Evolutionary conservation across 2,888 invertebrate genomes (phyloP).

Genomic region (Vannuccia rotundouncinata): DNA sequence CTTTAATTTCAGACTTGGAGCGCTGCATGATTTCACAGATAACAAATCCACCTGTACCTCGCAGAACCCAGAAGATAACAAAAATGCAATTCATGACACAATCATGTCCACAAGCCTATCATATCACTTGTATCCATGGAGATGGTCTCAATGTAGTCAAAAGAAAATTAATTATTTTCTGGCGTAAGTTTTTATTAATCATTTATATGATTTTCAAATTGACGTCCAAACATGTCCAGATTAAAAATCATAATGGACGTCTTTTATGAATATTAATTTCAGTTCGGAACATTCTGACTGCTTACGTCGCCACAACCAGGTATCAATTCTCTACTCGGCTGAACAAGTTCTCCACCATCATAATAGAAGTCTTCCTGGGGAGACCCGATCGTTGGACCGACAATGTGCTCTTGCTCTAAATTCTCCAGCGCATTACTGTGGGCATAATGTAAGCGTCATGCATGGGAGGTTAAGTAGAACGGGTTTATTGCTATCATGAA

Average conservation of each 20-base stretch:
- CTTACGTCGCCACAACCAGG: neutral
- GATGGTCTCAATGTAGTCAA: slow-evolving; percentile 36
- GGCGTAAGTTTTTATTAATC: slow-evolving; percentile 36
- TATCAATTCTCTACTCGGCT: slow-evolving; percentile 22
- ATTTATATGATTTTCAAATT: too few relatives aligned
- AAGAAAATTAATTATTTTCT: slow-evolving; percentile 29
- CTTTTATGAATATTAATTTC: too few relatives aligned
- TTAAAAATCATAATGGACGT: too few relatives aligned
- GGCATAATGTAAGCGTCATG: neutral
- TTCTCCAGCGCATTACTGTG: slow-evolving; percentile 3
- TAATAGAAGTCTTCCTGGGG: neutral
- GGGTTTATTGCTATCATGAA: too few relatives aligned
- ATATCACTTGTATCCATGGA: slow-evolving; percentile 32
- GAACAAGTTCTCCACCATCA: neutral
- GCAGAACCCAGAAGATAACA: neutral
- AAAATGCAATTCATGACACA: slow-evolving; percentile 28
- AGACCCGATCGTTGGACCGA: neutral
- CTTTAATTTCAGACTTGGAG: slow-evolving; percentile 27
- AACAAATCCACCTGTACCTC: slow-evolving; percentile 5
- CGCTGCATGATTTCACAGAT: slow-evolving; percentile 28
- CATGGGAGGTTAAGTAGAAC: too few relatives aligned
- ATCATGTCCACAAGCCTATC: slow-evolving; percentile 34
- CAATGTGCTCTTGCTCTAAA: slow-evolving; percentile 30
- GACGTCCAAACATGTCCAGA: too few relatives aligned
- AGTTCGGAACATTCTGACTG: slow-evolving; percentile 21